phyloP scores from a whole-genome alignment of 2,888 invertebrate genomes.

The Hypolimnas misippus region DNA sequence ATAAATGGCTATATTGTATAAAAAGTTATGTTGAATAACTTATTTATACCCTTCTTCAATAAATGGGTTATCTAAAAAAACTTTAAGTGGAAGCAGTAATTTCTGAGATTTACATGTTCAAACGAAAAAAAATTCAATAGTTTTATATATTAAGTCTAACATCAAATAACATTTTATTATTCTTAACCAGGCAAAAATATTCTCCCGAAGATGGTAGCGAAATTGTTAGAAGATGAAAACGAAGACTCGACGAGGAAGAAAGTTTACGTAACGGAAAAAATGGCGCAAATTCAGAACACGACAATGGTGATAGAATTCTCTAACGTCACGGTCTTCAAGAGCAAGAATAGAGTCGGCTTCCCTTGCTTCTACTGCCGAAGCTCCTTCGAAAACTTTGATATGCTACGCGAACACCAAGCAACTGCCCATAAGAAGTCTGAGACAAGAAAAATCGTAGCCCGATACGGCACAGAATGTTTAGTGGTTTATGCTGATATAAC shows the following conservation, averaged over 20 bases:
- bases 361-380: slow-evolving; percentile 71
- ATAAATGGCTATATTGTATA: no score
- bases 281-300: slow-evolving; percentile 60
- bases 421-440: slow-evolving; percentile 53
- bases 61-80: no score
- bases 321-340: slow-evolving; percentile 65
- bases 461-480: slow-evolving; percentile 61
- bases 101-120: no score
- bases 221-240: slow-evolving; percentile 38
- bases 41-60: no score
- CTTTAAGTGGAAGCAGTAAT: no score
- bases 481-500: slow-evolving; percentile 70
- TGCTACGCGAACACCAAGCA: slow-evolving; percentile 54
- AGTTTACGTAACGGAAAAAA: slow-evolving; percentile 59
- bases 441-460: slow-evolving; percentile 52
- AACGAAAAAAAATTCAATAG: background rate
- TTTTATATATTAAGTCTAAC: no score
- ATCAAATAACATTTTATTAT: no score
- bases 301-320: slow-evolving; percentile 59
- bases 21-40: no score
- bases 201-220: slow-evolving; percentile 51
- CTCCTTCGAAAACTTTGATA: slow-evolving; percentile 56
- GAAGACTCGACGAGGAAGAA: slow-evolving; percentile 35
- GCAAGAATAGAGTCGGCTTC: slow-evolving; percentile 61
- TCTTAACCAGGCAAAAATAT: slow-evolving; percentile 54